Percentiles rank a stretch among this genome's conserved stretches.
Evolutionary conservation across 2,797 vertebrate species (phyloP).

Genomic region (Takifugu ocellatus): DNA sequence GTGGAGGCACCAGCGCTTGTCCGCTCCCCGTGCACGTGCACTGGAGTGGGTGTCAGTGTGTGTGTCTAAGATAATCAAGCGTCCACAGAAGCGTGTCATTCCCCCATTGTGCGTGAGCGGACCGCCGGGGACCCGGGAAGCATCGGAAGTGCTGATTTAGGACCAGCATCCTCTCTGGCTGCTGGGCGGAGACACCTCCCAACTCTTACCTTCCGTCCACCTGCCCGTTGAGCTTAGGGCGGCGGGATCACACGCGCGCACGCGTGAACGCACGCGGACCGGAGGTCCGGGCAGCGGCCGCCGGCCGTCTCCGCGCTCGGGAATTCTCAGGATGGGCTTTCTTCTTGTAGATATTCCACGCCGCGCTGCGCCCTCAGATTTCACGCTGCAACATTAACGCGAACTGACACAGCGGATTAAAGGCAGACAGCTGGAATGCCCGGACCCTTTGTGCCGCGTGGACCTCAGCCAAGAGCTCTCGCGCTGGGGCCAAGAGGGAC

Average conservation of each 20-base stretch:
- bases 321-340: constrained; percentile 85
- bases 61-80: constrained; percentile 70
- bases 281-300: constrained; percentile 12
- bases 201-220: constrained; percentile 30
- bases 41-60: constrained; percentile 29
- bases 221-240: constrained; percentile 14
- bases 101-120: constrained; percentile 61
- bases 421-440: constrained; percentile 99
- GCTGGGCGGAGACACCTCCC: constrained; percentile 25
- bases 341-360: constrained; percentile 87
- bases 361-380: constrained; percentile 93
- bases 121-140: constrained; percentile 53
- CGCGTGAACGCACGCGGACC: not conserved
- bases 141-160: constrained; percentile 74
- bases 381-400: constrained; percentile 97
- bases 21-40: constrained; percentile 43
- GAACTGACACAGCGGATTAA: constrained; percentile 99
- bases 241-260: not conserved
- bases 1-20: constrained; percentile 31
- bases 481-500: constrained; percentile 85
- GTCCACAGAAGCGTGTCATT: constrained; percentile 72
- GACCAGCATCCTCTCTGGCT: constrained; percentile 32
- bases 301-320: constrained; percentile 48
- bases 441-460: constrained; percentile 90
- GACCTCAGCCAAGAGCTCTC: constrained; percentile 92